These are phyloP conservation scores for Chirona hameri DNA, from an alignment of 2,888 invertebrate species.

Conservation along the genomic window DNA sequence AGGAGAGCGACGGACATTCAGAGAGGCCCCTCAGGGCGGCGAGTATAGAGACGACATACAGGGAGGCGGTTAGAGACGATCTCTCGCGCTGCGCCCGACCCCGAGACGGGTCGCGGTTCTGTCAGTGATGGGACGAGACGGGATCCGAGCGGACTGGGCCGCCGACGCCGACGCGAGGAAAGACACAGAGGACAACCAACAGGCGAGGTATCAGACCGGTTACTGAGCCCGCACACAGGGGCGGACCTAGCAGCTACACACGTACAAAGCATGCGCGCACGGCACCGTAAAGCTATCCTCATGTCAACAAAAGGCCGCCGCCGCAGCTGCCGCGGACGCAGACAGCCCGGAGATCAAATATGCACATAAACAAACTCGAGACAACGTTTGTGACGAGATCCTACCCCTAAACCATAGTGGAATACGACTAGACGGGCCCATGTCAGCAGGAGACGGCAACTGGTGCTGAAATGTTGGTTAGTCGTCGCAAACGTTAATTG, in stretches of 20 bases:
- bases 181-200: constrained; percentile 2
- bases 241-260: constrained; percentile 5
- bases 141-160: background rate
- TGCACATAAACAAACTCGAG: no score
- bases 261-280: background rate
- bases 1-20: background rate
- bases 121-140: no score
- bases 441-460: no score
- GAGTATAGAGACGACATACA: background rate
- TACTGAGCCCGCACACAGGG: background rate
- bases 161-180: background rate
- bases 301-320: background rate
- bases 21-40: background rate
- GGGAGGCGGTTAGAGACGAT: background rate
- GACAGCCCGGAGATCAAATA: no score
- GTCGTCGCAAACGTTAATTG: no score
- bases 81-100: no score
- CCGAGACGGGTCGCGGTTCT: no score
- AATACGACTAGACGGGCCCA: no score
- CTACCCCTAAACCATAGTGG: no score
- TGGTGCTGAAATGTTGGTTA: no score
- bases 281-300: background rate
- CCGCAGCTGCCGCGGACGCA: no score
- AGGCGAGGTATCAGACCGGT: background rate
- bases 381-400: no score